These are phyloP conservation scores for Sigmodon hispidus DNA, from an alignment of 2,113 vertebrate genomes.

Conservation along the genomic window DNA sequence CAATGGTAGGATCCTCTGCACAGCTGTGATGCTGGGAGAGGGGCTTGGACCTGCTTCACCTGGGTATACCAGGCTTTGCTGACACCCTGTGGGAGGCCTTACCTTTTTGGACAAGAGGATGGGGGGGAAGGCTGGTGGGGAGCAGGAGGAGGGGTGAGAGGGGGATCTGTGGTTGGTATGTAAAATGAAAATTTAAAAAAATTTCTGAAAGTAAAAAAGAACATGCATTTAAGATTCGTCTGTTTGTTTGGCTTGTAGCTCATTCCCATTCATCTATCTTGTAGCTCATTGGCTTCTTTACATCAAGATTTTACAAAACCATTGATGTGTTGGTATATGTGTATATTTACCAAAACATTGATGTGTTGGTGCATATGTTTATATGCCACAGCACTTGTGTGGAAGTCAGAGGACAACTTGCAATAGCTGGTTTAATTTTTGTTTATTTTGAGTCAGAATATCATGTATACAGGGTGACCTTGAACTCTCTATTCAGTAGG, in stretches of 20 bases:
- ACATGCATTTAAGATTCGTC: not conserved
- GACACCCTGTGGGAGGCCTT: too few species aligned
- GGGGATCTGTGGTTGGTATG: too few species aligned
- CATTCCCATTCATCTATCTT: not conserved
- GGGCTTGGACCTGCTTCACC: too few species aligned
- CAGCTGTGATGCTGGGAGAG: too few species aligned
- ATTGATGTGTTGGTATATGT: not conserved
- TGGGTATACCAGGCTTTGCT: too few species aligned
- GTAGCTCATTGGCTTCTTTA: not conserved
- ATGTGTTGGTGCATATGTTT: not conserved
- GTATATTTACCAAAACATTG: too few species aligned
- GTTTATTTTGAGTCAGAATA: not conserved
- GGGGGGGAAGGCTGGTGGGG: too few species aligned
- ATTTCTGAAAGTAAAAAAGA: too few species aligned
- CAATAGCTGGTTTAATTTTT: not conserved
- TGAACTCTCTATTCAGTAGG: not conserved
- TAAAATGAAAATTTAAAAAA: too few species aligned
- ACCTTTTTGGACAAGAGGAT: too few species aligned
- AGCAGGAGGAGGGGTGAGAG: too few species aligned
- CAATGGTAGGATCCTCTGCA: too few species aligned
- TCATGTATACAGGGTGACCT: not conserved
- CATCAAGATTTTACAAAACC: not conserved
- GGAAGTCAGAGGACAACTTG: not conserved
- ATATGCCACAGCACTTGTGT: not conserved
- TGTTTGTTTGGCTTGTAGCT: not conserved